phyloP scores from a whole-genome alignment of 1,140 invertebrate species.

The Hylaeus volcanicus region DNA sequence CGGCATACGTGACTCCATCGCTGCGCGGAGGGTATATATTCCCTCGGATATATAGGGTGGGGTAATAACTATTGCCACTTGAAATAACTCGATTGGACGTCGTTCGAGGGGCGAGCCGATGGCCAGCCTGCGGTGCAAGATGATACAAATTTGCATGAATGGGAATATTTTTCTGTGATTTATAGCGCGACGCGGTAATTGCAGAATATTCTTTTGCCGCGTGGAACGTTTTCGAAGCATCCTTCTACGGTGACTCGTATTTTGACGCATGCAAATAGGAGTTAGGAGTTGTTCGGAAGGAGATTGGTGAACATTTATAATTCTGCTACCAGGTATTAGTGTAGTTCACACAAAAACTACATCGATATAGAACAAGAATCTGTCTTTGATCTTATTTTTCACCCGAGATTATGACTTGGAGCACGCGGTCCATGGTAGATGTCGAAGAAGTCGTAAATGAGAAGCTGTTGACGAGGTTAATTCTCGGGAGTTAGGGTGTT shows the following conservation, averaged over 20 bases:
- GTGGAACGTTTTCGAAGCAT: background rate
- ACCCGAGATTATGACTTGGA: too few relatives aligned
- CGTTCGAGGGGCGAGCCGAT: slow-evolving; percentile 15
- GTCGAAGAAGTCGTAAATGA: too few relatives aligned
- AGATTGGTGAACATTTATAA: background rate
- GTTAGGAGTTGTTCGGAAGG: background rate
- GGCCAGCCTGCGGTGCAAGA: slow-evolving; percentile 5
- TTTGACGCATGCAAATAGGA: background rate
- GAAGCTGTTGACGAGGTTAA: too few relatives aligned
- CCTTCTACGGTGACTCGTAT: background rate
- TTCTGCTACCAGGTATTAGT: too few relatives aligned
- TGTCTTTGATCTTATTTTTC: too few relatives aligned
- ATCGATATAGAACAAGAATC: too few relatives aligned
- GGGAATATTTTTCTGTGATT: slow-evolving; percentile 23
- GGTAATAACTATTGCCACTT: slow-evolving; percentile 48
- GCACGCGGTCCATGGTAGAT: too few relatives aligned
- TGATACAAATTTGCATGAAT: slow-evolving; percentile 47
- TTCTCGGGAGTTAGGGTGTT: too few relatives aligned
- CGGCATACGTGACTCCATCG: slow-evolving; percentile 41
- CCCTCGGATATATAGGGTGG: slow-evolving; percentile 50
- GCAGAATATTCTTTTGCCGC: background rate
- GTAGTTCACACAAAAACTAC: too few relatives aligned
- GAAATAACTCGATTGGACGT: slow-evolving; percentile 37
- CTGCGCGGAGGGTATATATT: slow-evolving; percentile 27
- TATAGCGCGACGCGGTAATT: slow-evolving; percentile 26